Conservation (phyloP, 1,140 invertebrate genomes). For the Zaprionus vittiger region DNA sequence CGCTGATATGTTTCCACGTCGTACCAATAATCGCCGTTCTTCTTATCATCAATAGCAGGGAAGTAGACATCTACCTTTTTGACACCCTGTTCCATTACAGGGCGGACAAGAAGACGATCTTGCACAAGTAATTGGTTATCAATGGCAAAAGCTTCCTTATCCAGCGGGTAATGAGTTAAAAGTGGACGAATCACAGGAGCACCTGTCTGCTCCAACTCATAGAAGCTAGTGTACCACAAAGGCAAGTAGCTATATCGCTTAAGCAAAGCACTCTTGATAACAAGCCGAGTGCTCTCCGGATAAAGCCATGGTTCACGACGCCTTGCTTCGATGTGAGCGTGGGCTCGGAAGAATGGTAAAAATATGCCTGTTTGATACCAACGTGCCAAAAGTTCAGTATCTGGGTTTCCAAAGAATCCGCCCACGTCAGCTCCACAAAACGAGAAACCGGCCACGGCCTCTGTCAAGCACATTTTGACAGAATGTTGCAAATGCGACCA, state of each 20-base stretch:
- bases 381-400: slow-evolving; percentile 93
- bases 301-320: slow-evolving; percentile 98
- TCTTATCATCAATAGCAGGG: slow-evolving; percentile 88
- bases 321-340: slow-evolving; percentile 95
- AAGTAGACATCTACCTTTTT: slow-evolving; percentile 94
- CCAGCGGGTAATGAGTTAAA: slow-evolving; percentile 95
- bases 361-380: slow-evolving; percentile 95
- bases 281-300: slow-evolving; percentile 89
- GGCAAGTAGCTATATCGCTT: slow-evolving; percentile 95
- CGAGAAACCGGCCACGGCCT: slow-evolving; percentile 95
- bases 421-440: slow-evolving; percentile 99
- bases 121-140: slow-evolving; percentile 94
- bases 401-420: slow-evolving; percentile 99
- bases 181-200: slow-evolving; percentile 95
- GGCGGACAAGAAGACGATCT: slow-evolving; percentile 93
- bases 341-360: slow-evolving; percentile 88
- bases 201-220: slow-evolving; percentile 92
- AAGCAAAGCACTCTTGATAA: slow-evolving; percentile 92
- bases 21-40: slow-evolving; percentile 92
- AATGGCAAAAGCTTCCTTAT: slow-evolving; percentile 91
- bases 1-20: slow-evolving; percentile 92
- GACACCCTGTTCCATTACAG: slow-evolving; percentile 92
- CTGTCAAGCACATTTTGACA: slow-evolving; percentile 97
- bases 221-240: slow-evolving; percentile 98
- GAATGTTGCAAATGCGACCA: slow-evolving; percentile 96